Percentiles rank a stretch among this genome's conserved stretches.
phyloP scores from a whole-genome alignment of 2,888 invertebrate genomes.

The Pimpla rufipes region DNA sequence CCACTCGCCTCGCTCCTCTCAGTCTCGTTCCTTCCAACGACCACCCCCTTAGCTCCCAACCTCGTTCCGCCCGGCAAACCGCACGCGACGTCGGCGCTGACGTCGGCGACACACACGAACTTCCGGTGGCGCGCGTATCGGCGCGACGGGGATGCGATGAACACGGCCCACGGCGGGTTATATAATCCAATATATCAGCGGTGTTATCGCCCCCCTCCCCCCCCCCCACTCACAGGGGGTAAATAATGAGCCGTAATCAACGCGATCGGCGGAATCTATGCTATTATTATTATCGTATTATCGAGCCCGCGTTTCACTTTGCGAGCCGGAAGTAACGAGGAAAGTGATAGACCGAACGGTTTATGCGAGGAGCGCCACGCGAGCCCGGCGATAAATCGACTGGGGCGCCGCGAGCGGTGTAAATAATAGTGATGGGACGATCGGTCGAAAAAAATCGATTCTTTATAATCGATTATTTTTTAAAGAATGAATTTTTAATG shows the following conservation, averaged over 20 bases:
- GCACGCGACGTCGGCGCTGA: conserved; percentile 24
- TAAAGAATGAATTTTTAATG: too few relatives aligned
- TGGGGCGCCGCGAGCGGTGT: too few relatives aligned
- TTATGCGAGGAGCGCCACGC: too few relatives aligned
- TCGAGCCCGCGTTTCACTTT: neutral
- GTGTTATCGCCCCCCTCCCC: neutral
- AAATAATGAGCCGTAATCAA: conserved; percentile 22
- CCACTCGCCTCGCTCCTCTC: conserved; percentile 5
- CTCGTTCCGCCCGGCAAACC: conserved; percentile 21
- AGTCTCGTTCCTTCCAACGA: conserved; percentile 10
- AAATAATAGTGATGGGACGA: too few relatives aligned
- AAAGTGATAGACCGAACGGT: too few relatives aligned
- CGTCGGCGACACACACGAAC: conserved; percentile 3
- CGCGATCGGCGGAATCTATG: neutral
- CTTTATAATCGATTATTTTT: too few relatives aligned
- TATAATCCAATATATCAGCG: conserved; percentile 15
- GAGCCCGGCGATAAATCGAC: too few relatives aligned
- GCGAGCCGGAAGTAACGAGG: neutral
- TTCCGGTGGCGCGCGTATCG: neutral
- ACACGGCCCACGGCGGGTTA: conserved; percentile 4
- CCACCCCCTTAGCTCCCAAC: too few relatives aligned
- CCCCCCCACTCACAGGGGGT: neutral
- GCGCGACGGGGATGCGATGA: neutral
- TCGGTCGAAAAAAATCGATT: too few relatives aligned
- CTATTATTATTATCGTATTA: conserved; percentile 1